A percentile compares a stretch with the other conserved stretches of the same genome.
These are phyloP conservation scores for Eolophus roseicapilla DNA, from an alignment of 2,113 vertebrate genomes.

Conservation along the genomic window DNA sequence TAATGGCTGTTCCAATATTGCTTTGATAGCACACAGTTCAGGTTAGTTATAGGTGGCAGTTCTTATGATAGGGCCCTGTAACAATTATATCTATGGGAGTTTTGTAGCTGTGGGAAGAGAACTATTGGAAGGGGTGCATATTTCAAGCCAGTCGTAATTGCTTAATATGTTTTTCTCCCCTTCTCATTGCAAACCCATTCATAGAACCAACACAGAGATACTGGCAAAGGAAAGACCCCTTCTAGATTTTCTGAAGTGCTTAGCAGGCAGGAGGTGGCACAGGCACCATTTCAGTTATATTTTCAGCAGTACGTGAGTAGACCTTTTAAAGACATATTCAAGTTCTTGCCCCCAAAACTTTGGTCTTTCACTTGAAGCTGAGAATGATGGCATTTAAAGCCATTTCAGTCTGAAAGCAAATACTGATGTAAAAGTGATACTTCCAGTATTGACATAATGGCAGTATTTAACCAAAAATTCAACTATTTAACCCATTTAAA, in stretches of 20 bases:
- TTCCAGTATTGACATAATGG: neutral
- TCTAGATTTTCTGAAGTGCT: neutral
- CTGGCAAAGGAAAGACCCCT: neutral
- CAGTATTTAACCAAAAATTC: neutral
- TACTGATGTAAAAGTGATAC: neutral
- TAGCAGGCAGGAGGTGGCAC: neutral
- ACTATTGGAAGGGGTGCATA: neutral
- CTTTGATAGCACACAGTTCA: neutral
- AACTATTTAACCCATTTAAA: neutral
- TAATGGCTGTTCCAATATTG: neutral
- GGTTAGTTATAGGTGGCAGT: neutral
- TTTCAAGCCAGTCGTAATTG: neutral
- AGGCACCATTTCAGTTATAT: neutral
- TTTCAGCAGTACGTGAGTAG: neutral
- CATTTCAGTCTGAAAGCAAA: neutral
- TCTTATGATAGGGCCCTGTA: neutral
- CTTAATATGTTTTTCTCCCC: neutral
- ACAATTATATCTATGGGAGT: neutral
- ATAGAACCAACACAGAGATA: neutral
- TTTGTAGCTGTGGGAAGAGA: neutral
- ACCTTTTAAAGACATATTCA: neutral
- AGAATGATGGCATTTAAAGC: neutral
- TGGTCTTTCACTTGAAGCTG: neutral
- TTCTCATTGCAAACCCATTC: neutral
- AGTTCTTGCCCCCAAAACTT: neutral